Conservation (phyloP, 2,888 invertebrate genomes). For the Xanthorhoe designata region DNA sequence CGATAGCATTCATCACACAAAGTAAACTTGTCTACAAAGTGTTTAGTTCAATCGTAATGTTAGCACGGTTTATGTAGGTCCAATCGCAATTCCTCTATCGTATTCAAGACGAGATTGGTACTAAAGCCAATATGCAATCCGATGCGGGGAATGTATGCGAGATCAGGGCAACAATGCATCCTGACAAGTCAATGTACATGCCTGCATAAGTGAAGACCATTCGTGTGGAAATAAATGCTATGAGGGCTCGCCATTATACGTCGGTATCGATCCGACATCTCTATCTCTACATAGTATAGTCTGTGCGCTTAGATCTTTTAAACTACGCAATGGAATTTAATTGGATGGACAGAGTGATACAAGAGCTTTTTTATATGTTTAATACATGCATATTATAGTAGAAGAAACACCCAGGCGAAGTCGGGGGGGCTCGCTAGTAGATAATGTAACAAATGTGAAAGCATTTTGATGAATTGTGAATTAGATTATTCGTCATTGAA, state of each 20-base stretch:
- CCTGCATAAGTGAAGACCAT: conserved; percentile 28
- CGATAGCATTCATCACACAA: background rate
- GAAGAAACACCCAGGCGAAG: no score
- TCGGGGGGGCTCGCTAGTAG: no score
- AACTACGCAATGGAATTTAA: no score
- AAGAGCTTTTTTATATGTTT: no score
- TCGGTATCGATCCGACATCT: conserved; percentile 1
- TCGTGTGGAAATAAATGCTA: conserved; percentile 36
- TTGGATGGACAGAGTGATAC: no score
- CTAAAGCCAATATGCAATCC: conserved; percentile 41
- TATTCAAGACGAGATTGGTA: conserved; percentile 31
- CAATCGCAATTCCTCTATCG: conserved; percentile 15
- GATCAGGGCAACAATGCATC: conserved; percentile 53
- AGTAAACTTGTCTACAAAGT: conserved; percentile 1
- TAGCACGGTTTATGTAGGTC: conserved; percentile 2
- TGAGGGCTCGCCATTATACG: conserved; percentile 1
- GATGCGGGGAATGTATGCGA: conserved; percentile 47
- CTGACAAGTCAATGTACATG: conserved; percentile 48
- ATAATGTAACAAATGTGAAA: no score
- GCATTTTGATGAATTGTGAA: background rate
- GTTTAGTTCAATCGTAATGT: background rate
- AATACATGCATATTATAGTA: no score
- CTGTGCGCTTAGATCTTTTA: no score
- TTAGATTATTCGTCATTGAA: background rate
- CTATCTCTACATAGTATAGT: no score